Conservation (phyloP, 1,140 invertebrate genomes). For the Thaumatotibia leucotreta region DNA sequence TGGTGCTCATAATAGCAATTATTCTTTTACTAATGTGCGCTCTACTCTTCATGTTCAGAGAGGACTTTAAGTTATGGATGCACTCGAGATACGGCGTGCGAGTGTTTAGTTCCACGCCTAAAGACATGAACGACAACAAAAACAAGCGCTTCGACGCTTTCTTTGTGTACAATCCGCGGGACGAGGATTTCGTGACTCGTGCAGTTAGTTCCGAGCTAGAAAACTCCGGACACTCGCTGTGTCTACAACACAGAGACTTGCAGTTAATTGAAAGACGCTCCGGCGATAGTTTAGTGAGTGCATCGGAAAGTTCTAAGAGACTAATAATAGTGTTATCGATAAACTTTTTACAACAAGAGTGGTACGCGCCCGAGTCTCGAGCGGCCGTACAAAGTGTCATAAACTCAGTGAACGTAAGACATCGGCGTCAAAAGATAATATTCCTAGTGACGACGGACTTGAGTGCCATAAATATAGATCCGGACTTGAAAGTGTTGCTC, state of each 20-base stretch:
- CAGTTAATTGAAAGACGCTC: constrained; percentile 81
- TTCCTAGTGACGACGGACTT: constrained; percentile 80
- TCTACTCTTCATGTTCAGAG: constrained; percentile 88
- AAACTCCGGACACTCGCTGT: constrained; percentile 82
- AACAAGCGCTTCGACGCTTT: constrained; percentile 90
- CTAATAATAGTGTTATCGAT: constrained; percentile 86
- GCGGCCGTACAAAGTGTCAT: constrained; percentile 85
- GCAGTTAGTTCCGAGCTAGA: constrained; percentile 88
- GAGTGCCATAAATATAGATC: constrained; percentile 84
- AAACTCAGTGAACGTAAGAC: constrained; percentile 81
- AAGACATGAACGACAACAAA: constrained; percentile 73
- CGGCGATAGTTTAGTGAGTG: constrained; percentile 85
- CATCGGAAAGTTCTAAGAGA: constrained; percentile 84
- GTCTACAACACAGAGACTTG: constrained; percentile 90
- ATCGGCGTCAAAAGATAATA: constrained; percentile 85
- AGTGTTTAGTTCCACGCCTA: constrained; percentile 82
- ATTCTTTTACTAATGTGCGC: constrained; percentile 85
- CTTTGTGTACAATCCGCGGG: constrained; percentile 90
- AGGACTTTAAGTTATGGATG: constrained; percentile 91
- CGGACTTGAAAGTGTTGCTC: constrained; percentile 88
- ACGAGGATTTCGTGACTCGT: constrained; percentile 88
- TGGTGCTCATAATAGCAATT: constrained; percentile 84
- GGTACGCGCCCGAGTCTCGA: constrained; percentile 84
- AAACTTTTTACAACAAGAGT: constrained; percentile 85
- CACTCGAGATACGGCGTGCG: constrained; percentile 93